These are phyloP conservation scores for Volucella inanis DNA, from an alignment of 2,888 invertebrate genomes.

Conservation along the genomic window DNA sequence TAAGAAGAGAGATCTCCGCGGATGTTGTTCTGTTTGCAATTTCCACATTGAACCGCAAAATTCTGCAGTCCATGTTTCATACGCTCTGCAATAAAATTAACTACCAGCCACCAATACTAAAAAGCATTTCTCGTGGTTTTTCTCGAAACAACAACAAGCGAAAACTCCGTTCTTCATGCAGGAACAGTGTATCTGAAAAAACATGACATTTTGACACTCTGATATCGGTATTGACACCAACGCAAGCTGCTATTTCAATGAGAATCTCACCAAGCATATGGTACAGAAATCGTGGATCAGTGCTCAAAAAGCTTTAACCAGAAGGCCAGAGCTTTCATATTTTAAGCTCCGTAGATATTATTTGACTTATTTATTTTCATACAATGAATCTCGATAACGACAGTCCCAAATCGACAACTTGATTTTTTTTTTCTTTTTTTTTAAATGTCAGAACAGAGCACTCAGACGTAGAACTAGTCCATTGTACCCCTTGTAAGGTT, in stretches of 20 bases:
- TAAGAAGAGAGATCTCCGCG: not conserved
- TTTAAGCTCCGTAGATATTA: too few species aligned
- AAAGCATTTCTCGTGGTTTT: not conserved
- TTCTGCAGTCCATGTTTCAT: not conserved
- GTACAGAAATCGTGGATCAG: accelerated
- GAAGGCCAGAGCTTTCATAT: too few species aligned
- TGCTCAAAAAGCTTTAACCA: too few species aligned
- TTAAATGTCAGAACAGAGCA: too few species aligned
- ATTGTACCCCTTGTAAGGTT: too few species aligned
- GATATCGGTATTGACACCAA: not conserved
- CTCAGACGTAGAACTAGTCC: too few species aligned
- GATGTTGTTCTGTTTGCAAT: not conserved
- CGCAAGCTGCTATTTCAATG: not conserved
- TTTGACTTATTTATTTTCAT: too few species aligned
- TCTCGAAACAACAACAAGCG: not conserved
- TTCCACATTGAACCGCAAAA: not conserved
- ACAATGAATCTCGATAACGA: too few species aligned
- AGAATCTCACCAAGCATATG: not conserved
- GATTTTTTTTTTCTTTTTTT: too few species aligned
- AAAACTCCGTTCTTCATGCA: not conserved
- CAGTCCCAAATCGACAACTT: too few species aligned
- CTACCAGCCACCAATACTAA: not conserved
- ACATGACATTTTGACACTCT: not conserved
- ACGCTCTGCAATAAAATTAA: not conserved
- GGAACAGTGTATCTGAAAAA: not conserved